Base-by-base conservation (phyloP, 1,140 invertebrate genomes). In the Aleiodes sp. region DNA sequence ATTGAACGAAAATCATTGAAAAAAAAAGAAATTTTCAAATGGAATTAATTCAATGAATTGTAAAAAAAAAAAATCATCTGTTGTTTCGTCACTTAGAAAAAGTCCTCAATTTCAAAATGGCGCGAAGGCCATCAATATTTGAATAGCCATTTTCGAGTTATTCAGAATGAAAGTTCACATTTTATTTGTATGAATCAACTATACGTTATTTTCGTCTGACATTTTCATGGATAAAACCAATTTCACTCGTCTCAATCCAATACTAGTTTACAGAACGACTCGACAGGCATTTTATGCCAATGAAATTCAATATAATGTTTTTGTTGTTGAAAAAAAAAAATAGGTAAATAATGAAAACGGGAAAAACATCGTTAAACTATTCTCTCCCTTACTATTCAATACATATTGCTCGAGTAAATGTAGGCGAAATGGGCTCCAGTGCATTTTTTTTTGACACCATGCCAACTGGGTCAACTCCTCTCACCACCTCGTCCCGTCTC, bases 381-480 rank as follows among this genome's bases (percentile, higher is more conserved):
- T n/a, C n/a, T n/a, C n/a, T n/a, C n/a, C n/a, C n/a, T n/a, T n/a
- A n/a, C n/a, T 35, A 4, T 10, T 35, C 31, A 35, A 35, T 35
- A 10, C 31, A 4, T 35, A 35, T 35, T 6, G 10, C 31, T 4
- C 10, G 10, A 4, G 31, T 35, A 35, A 35, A 35, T 35, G 31
- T 10, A 10, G 31, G 31, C 10, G 31, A 35, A 35, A 35, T 10
- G 31, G 10, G 31, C 31, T 10, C 31, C 31, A 10, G 31, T 4
- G 31, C 4, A 10, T 6, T 6, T 4, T 35, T 24, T 64, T 24
- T 46, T 64, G 62, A 64, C 39, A 43, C 0, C 26, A 16, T 26
- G 39, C 62, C 62, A 64, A 64, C 35, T 64, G n/a, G 62, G 62
- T 64, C 62, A 64, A 28, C 16, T 19, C 21, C 31, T 35, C 31